Percentiles rank a stretch among this genome's conserved stretches.
phyloP scores from a whole-genome alignment of 2,797 vertebrate genomes.

The Pampus argenteus region DNA sequence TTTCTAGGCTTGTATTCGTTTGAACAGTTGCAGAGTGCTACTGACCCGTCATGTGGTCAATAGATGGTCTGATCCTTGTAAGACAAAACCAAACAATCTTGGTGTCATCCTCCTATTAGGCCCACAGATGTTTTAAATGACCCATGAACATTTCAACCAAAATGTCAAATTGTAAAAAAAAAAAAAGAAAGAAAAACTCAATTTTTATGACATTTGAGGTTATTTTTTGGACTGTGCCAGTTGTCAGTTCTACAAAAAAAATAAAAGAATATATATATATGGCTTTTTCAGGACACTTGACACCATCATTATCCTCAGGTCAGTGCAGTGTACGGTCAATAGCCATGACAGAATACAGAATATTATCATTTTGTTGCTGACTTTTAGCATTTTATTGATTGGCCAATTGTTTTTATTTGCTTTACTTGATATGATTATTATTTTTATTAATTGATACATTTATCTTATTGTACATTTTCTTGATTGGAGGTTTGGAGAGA shows the following conservation, averaged over 20 bases:
- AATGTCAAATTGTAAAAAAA: constrained; percentile 35
- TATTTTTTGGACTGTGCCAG: constrained; percentile 32
- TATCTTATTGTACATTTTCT: constrained; percentile 60
- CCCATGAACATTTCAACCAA: constrained; percentile 31
- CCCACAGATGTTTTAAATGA: constrained; percentile 36
- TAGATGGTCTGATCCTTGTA: constrained; percentile 46
- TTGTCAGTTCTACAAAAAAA: constrained; percentile 32
- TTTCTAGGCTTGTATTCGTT: not conserved
- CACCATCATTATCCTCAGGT: constrained; percentile 30
- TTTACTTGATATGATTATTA: constrained; percentile 47
- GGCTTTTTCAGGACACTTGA: constrained; percentile 20
- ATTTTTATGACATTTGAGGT: constrained; percentile 45
- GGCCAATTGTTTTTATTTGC: constrained; percentile 56
- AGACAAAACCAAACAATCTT: constrained; percentile 47
- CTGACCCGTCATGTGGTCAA: constrained; percentile 45
- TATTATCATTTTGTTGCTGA: constrained; percentile 47
- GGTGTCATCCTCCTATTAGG: constrained; percentile 78
- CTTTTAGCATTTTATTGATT: constrained; percentile 62
- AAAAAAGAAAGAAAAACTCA: too few species aligned
- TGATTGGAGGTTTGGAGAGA: constrained; percentile 37
- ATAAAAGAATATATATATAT: not conserved
- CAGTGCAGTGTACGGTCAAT: constrained; percentile 38
- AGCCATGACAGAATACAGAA: constrained; percentile 32
- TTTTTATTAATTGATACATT: constrained; percentile 61
- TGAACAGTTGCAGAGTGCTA: constrained; percentile 1